Evolutionary conservation across 2,888 invertebrate genomes (phyloP), one percentile per base, ranked within the genome.

Genomic region (Allygus modestus): DNA sequence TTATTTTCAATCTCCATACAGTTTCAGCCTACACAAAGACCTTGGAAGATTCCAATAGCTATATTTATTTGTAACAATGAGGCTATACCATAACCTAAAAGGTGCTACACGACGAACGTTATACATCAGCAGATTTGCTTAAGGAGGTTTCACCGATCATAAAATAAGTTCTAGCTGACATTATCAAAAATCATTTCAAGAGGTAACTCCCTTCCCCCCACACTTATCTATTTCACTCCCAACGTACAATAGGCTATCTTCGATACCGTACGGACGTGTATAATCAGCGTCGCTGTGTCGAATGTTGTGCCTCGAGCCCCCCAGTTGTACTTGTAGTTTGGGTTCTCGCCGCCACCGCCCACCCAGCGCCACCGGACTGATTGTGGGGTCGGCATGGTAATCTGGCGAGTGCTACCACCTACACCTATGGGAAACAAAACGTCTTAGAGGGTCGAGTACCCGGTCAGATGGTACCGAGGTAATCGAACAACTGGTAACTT

Each of bases 351-450:
- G 58, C 58, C 23, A 4, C 58, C 58, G 23, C 20, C 58, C n/a
- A 23, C 23, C 5, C 20, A 23, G 58, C 58, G 58, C 58, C 58
- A 58, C 23, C 23, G 58, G 58, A 2, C 58, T 58, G 23, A 58
- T 58, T 58, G 23, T 1, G 9, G 58, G 58, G 58, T 58, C 23
- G 2, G 23, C 7, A 58, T 20, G 58, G 58, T 58, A 58, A 58
- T 58, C 58, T 58, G n/a, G n/a, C n/a, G n/a, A n/a, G n/a, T n/a
- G 51, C 51, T 51, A 58, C 58, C 20, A 1, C 58, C 58, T 58
- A 58, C 58, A 23, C 17, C 20, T 20, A 23, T 12, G 12, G 58
- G 23, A 51, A 41, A 5, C 5, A 41, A 9, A 5, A 41, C 5
- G 11, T 11, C 41, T 9, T 41, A 41, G 11, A 41, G 11, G 5